Base-by-base conservation (phyloP, 2,113 vertebrate genomes). In the Sinocyclocheilus anophthalmus region DNA sequence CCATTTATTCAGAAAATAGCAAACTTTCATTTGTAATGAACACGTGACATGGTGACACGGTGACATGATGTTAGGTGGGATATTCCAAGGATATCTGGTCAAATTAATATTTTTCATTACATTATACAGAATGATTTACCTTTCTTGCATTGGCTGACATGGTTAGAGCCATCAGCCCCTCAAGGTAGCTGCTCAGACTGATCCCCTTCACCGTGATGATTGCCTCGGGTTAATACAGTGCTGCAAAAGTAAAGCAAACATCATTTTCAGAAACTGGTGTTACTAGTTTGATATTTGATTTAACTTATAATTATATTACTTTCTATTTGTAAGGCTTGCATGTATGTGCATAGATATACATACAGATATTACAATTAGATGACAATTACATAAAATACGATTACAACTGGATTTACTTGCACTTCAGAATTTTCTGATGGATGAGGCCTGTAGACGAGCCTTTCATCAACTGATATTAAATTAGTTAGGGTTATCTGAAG, bases 131-230 rank as follows among this genome's bases (percentile, higher is more conserved):
- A 10, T n/a, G 0, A 14, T 4, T 78, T 91, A 98, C 98, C 96
- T 99, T 99, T 91, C 95, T 96, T 82, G 98, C 97, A 0, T 99
- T 99, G 76, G 97, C 97, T 1, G 98, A 97, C 93, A 99, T 99
- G 0, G 96, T 98, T 88, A 90, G 95, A 48, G 96, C 98, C 98
- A 99, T 99, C 89, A 99, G 92, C 9, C 95, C 96, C 92, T 99
- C 98, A 88, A 99, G 93, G 59, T 99, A 99, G 92, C 95, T 98
- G 91, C 97, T 96, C 0, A 99, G 92, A 89, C 97, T 97, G 83
- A 99, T 95, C 33, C 97, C 97, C 92, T 97, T 99, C 76, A 99
- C 98, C 0, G 96, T 97, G 91, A 99, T 99, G 93, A 98, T 95
- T 88, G 98, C 98, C 94, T 99, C 98, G 98, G 10, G 96, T 98